Evolutionary conservation across 2,888 invertebrate genomes (phyloP), one percentile per base, ranked within the genome.

Genomic region (Rhamphomyia laevipes): DNA sequence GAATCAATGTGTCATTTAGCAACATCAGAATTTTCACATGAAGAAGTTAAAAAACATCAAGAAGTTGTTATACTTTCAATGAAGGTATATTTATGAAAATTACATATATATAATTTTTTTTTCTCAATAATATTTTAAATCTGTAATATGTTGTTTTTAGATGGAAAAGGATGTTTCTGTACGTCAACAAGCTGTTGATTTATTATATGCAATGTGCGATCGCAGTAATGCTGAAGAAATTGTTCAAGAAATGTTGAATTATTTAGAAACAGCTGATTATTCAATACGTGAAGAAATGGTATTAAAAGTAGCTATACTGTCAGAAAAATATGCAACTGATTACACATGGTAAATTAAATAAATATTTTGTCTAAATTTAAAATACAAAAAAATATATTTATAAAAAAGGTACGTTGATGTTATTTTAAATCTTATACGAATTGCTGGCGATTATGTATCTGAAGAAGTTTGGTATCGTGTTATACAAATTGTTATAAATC

Each of bases 221-320:
- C 89, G 95, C 65, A 91, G 91, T 57, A 99, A 99, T 74, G 95
- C 97, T 18, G 95, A 95, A 71, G 95, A 97, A 75, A 99, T 99
- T 67, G 99, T 99, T 7, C 93, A 94, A 66, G 99, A 99, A 74
- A 99, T 99, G 99, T 76, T 99, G 58, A 90, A 93, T 66, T 99
- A 99, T 69, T 75, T 99, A 59, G 99, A 99, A 76, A 95, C 96
- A 21, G 99, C 99, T 49, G 99, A 99, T 73, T 99, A 99, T 73
- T 97, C 97, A 23, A 99, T 99, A 61, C 80, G 99, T 57, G 99
- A 99, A 74, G 99, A 99, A 75, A 99, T 99, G 99, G 99, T 99
- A 37, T 75, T 99, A 45, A 99, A 99, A 74, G 97, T 99, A 54
- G 99, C 99, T 47, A 99, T 99, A 64, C 74, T 99, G 56, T 94